phyloP scores from a whole-genome alignment of 2,888 invertebrate genomes.

The Dendrolimus pini region DNA sequence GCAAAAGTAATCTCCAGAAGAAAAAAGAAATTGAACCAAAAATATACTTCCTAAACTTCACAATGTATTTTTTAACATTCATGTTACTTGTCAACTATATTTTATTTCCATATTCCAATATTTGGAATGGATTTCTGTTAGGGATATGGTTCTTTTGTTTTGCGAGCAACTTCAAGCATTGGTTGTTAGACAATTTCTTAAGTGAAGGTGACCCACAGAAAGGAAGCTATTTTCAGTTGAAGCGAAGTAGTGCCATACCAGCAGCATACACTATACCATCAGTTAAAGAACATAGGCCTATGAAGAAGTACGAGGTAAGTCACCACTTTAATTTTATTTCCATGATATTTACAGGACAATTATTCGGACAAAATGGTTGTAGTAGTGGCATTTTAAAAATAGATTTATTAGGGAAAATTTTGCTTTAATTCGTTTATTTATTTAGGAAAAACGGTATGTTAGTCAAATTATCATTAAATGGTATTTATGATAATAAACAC shows the following conservation, averaged over 20 bases:
- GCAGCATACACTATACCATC: constrained; percentile 76
- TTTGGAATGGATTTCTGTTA: constrained; percentile 64
- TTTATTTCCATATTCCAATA: constrained; percentile 51
- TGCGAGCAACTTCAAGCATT: constrained; percentile 43
- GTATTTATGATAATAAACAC: no score
- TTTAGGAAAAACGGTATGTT: no score
- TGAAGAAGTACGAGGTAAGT: constrained; percentile 77
- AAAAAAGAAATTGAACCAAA: constrained; percentile 24
- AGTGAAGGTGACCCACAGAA: constrained; percentile 44
- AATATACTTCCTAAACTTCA: constrained; percentile 42
- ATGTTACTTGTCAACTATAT: constrained; percentile 46
- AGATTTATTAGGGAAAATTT: not conserved
- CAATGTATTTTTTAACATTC: constrained; percentile 57
- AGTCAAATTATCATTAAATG: no score
- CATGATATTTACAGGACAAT: no score
- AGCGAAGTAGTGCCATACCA: constrained; percentile 32
- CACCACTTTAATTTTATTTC: no score
- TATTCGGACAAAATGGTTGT: no score
- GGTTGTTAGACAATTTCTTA: constrained; percentile 58
- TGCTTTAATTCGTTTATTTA: not conserved
- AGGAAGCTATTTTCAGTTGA: constrained; percentile 34
- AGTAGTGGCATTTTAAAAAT: no score
- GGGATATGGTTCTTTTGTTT: constrained; percentile 62
- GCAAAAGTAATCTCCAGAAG: constrained; percentile 36
- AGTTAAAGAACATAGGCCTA: constrained; percentile 77